Conservation (phyloP, 2,113 vertebrate species). For the Clarias macrocephalus region DNA sequence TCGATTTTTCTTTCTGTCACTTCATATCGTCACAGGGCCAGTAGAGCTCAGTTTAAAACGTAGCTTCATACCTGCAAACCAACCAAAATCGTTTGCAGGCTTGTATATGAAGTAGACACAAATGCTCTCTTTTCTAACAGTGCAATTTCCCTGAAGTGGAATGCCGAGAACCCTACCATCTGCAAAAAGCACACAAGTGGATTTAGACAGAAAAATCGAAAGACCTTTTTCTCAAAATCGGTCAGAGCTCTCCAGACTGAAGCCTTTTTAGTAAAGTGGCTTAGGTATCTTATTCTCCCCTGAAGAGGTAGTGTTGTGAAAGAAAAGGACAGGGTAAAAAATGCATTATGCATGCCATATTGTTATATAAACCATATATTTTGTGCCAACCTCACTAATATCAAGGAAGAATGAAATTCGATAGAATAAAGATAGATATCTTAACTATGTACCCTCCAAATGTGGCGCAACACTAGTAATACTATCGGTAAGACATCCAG, state of each 20-base stretch:
- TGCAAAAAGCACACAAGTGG: not conserved
- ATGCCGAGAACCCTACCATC: not conserved
- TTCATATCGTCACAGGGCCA: not conserved
- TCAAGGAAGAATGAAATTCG: not conserved
- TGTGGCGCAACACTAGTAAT: not conserved
- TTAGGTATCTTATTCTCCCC: constrained; percentile 1
- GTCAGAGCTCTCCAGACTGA: not conserved
- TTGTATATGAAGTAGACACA: no score
- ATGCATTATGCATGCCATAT: not conserved
- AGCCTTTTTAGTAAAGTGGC: not conserved
- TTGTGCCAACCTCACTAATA: not conserved
- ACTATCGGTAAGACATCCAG: not conserved
- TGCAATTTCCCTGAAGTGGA: not conserved
- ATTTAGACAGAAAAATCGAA: not conserved
- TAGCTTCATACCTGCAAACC: not conserved
- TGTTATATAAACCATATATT: not conserved
- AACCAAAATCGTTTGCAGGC: not conserved
- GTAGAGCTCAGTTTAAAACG: not conserved
- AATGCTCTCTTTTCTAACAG: not conserved
- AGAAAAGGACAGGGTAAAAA: not conserved
- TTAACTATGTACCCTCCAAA: not conserved
- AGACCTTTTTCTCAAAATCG: not conserved
- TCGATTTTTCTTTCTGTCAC: not conserved
- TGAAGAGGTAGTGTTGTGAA: not conserved
- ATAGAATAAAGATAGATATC: not conserved